Percentiles rank a stretch among this genome's conserved stretches.
These are phyloP conservation scores for Galbula dea DNA, from an alignment of 2,113 vertebrate genomes.

Conservation along the genomic window DNA sequence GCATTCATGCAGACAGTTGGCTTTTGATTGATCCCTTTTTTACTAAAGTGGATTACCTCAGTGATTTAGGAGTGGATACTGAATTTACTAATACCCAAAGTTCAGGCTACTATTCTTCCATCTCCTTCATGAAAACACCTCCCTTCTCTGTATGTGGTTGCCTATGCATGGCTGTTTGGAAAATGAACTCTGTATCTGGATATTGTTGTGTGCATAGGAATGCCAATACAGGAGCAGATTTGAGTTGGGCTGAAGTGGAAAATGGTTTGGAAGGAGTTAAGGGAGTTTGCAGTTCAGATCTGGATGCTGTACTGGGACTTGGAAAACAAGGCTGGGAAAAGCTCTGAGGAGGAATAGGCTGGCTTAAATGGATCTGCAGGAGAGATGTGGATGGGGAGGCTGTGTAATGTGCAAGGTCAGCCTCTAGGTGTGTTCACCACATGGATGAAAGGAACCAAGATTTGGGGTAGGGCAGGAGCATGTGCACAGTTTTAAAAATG, in stretches of 20 bases:
- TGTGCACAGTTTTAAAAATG: not conserved
- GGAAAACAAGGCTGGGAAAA: not conserved
- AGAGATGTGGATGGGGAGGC: not conserved
- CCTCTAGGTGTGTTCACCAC: not conserved
- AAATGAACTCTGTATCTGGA: not conserved
- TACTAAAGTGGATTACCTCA: not conserved
- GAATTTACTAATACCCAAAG: not conserved
- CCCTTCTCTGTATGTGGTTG: no score
- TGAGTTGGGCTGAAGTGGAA: not conserved
- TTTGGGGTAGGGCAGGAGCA: not conserved
- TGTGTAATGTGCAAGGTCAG: not conserved
- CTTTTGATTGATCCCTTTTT: not conserved
- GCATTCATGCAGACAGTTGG: not conserved
- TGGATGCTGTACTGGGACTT: not conserved
- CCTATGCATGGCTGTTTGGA: no score
- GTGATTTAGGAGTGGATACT: not conserved
- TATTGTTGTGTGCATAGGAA: not conserved
- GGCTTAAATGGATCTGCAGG: not conserved
- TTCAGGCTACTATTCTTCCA: not conserved
- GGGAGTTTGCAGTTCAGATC: not conserved
- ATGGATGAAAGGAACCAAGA: not conserved
- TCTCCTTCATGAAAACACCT: not conserved
- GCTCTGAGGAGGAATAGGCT: not conserved
- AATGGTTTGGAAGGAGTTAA: not conserved
- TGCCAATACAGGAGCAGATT: not conserved